phyloP scores from a whole-genome alignment of 2,888 invertebrate species.

The Dynastes maya region DNA sequence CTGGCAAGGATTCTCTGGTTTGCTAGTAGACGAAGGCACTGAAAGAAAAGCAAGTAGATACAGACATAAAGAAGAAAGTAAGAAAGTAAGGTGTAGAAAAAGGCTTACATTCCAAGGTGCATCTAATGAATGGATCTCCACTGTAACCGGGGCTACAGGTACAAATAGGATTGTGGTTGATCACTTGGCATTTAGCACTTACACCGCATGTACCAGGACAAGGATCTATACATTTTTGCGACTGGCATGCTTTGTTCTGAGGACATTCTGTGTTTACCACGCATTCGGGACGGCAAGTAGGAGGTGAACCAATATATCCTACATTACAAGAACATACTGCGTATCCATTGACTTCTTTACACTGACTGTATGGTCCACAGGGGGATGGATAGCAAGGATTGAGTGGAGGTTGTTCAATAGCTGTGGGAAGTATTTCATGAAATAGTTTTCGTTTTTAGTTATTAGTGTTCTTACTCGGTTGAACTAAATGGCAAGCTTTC shows the following conservation, averaged over 20 bases:
- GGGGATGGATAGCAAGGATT: slow-evolving; percentile 78
- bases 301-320: slow-evolving; percentile 78
- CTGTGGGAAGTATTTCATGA: slow-evolving; percentile 38
- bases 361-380: slow-evolving; percentile 79
- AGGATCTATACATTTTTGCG: slow-evolving; percentile 79
- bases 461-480: slow-evolving; percentile 65
- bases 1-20: slow-evolving; percentile 79
- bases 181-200: slow-evolving; percentile 78
- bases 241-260: slow-evolving; percentile 76
- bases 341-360: slow-evolving; percentile 76
- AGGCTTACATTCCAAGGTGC: slow-evolving; percentile 60
- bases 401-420: slow-evolving; percentile 50
- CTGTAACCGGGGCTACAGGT: slow-evolving; percentile 76
- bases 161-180: slow-evolving; percentile 81
- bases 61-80: slow-evolving; percentile 38
- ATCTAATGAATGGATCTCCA: slow-evolving; percentile 78
- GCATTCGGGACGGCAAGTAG: slow-evolving; percentile 79
- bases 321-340: slow-evolving; percentile 77
- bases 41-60: slow-evolving; percentile 59
- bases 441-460: background rate
- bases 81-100: slow-evolving; percentile 14
- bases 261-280: slow-evolving; percentile 79
- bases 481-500: slow-evolving; percentile 66
- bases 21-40: slow-evolving; percentile 68
- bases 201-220: slow-evolving; percentile 79